phyloP scores from a whole-genome alignment of 1,140 invertebrate genomes.

The Drosophila setifemur region DNA sequence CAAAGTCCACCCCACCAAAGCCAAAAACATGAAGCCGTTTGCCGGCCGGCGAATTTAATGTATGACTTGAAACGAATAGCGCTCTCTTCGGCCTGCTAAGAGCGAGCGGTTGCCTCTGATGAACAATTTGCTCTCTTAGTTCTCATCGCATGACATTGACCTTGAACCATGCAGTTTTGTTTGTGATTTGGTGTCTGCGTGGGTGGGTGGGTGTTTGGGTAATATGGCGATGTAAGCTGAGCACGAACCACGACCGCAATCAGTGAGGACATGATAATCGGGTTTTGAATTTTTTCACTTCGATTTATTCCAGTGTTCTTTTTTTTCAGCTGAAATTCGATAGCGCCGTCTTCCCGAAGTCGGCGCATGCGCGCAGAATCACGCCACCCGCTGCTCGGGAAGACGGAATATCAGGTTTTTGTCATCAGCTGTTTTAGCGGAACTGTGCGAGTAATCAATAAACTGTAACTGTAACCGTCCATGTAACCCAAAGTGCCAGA shows the following conservation, averaged over 20 bases:
- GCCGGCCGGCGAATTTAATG: constrained; percentile 55
- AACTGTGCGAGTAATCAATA: constrained; percentile 40
- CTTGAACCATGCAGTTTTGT: constrained; percentile 20
- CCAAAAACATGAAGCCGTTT: constrained; percentile 13
- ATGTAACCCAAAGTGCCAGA: background rate
- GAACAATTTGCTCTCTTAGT: background rate
- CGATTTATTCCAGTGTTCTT: background rate
- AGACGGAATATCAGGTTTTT: constrained; percentile 20
- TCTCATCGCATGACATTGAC: constrained; percentile 38
- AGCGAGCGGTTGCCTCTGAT: background rate
- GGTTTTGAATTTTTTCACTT: constrained; percentile 7
- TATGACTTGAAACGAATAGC: background rate
- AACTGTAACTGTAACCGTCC: constrained; percentile 1
- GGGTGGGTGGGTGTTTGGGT: background rate
- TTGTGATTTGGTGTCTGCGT: background rate
- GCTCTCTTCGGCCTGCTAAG: background rate
- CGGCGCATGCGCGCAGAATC: constrained; percentile 37
- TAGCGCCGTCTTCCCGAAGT: background rate
- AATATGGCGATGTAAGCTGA: constrained; percentile 36
- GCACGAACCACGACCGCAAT: constrained; percentile 25
- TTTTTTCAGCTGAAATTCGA: constrained; percentile 16
- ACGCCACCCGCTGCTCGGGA: constrained; percentile 21
- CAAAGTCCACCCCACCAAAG: constrained; percentile 36
- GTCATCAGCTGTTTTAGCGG: constrained; percentile 27
- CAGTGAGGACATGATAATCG: constrained; percentile 2